Evolutionary conservation across 2,888 invertebrate genomes (phyloP).

Genomic region (Mellilla xanthometata): DNA sequence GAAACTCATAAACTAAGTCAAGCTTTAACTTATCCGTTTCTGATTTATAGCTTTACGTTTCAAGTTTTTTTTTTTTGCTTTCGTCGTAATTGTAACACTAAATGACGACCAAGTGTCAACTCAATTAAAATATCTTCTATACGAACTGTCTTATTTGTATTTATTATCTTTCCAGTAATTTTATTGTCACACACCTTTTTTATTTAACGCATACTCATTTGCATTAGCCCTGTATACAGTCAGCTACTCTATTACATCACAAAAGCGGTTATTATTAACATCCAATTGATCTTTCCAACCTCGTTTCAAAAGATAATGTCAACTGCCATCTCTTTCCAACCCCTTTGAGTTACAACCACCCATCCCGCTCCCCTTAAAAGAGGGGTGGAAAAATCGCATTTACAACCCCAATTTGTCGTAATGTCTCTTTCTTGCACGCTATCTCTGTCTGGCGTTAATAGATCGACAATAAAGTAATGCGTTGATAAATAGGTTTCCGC

Average conservation of each 20-base stretch:
- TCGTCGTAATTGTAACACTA: no score
- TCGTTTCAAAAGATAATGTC: slow-evolving; percentile 7
- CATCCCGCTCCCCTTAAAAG: slow-evolving; percentile 24
- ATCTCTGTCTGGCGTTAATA: slow-evolving; percentile 57
- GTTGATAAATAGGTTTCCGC: slow-evolving; percentile 77
- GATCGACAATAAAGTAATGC: slow-evolving; percentile 81
- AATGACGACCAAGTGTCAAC: no score
- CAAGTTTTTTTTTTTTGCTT: no score
- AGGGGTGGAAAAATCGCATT: slow-evolving; percentile 51
- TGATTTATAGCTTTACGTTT: no score
- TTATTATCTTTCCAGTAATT: no score
- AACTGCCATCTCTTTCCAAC: slow-evolving; percentile 39
- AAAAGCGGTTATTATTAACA: slow-evolving; percentile 57
- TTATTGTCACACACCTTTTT: no score
- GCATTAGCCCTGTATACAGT: no score
- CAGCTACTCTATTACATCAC: slow-evolving; percentile 51
- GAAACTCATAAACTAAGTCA: no score
- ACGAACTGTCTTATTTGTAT: no score
- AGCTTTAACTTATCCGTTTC: no score
- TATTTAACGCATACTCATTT: no score
- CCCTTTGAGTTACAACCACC: slow-evolving; percentile 7
- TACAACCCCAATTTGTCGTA: slow-evolving; percentile 62
- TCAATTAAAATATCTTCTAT: no score
- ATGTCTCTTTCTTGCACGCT: slow-evolving; percentile 31
- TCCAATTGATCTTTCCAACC: slow-evolving; percentile 53